Evolutionary conservation across 2,888 invertebrate species (phyloP).

Genomic region (Melipona beecheii): DNA sequence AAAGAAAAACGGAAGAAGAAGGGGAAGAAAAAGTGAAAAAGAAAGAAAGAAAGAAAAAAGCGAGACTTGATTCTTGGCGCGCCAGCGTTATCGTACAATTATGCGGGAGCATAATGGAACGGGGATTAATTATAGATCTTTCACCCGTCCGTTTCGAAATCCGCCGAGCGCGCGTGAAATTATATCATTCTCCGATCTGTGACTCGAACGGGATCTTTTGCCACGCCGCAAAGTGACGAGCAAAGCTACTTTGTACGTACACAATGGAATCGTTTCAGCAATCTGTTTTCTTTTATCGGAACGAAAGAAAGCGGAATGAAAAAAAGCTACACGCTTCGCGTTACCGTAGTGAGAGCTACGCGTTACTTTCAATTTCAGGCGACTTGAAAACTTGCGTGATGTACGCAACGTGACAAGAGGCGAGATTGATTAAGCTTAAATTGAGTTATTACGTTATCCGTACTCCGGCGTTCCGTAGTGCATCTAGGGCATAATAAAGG

Average conservation of each 20-base stretch:
- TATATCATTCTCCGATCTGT: slow-evolving; percentile 17
- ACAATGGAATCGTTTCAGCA: no score
- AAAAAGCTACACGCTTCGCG: not conserved
- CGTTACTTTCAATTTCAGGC: not conserved
- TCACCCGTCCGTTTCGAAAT: slow-evolving; percentile 7
- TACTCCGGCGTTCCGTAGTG: slow-evolving; percentile 7
- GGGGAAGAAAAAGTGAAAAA: not conserved
- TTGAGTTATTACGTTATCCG: slow-evolving; percentile 16
- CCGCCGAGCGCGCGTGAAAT: not conserved
- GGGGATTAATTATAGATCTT: slow-evolving; percentile 39
- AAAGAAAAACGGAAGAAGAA: not conserved
- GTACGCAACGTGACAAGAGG: not conserved
- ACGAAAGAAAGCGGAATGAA: not conserved
- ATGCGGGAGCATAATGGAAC: slow-evolving; percentile 13
- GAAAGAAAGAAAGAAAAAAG: no score
- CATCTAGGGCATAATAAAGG: slow-evolving; percentile 45
- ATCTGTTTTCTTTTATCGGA: no score
- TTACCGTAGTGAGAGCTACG: not conserved
- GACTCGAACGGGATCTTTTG: slow-evolving; percentile 16
- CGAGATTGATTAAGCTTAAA: slow-evolving; percentile 15
- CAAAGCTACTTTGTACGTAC: not conserved
- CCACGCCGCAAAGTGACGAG: no score
- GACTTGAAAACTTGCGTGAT: not conserved
- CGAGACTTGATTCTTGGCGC: slow-evolving; percentile 21
- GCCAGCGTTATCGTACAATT: slow-evolving; percentile 38